These are phyloP conservation scores for Erebia palarica DNA, from an alignment of 2,888 invertebrate species.

Conservation along the genomic window DNA sequence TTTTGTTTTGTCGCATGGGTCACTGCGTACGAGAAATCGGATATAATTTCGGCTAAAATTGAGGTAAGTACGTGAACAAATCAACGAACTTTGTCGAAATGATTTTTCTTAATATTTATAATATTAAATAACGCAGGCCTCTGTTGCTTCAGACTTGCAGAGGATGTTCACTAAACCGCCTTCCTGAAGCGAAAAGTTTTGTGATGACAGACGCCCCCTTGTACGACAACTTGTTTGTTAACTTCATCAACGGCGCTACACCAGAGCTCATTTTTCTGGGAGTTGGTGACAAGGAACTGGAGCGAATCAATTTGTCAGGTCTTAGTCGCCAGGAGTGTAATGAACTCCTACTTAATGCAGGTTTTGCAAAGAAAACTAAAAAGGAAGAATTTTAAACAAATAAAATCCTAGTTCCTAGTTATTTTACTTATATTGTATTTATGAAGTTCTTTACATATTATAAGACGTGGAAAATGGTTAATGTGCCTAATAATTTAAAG, in stretches of 20 bases:
- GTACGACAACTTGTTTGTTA: conserved; percentile 84
- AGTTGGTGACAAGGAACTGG: conserved; percentile 81
- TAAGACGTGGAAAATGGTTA: background rate
- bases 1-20: conserved; percentile 49
- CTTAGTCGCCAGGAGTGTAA: conserved; percentile 86
- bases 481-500: background rate
- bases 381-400: conserved; percentile 71
- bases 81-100: too few species aligned
- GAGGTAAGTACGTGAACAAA: conserved; percentile 56
- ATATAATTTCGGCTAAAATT: conserved; percentile 70
- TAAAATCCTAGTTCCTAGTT: too few species aligned
- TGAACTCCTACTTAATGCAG: conserved; percentile 82
- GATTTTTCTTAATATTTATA: too few species aligned
- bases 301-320: conserved; percentile 82
- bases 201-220: conserved; percentile 86
- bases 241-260: conserved; percentile 85
- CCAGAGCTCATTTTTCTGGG: conserved; percentile 85
- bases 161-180: conserved; percentile 85
- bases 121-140: background rate
- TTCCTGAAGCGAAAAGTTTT: conserved; percentile 85
- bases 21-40: conserved; percentile 56
- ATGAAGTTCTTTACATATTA: background rate
- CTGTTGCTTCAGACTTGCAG: conserved; percentile 83
- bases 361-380: conserved; percentile 76
- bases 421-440: too few species aligned